These are phyloP conservation scores for Melanerpes formicivorus DNA, from an alignment of 2,113 vertebrate genomes.

Conservation along the genomic window DNA sequence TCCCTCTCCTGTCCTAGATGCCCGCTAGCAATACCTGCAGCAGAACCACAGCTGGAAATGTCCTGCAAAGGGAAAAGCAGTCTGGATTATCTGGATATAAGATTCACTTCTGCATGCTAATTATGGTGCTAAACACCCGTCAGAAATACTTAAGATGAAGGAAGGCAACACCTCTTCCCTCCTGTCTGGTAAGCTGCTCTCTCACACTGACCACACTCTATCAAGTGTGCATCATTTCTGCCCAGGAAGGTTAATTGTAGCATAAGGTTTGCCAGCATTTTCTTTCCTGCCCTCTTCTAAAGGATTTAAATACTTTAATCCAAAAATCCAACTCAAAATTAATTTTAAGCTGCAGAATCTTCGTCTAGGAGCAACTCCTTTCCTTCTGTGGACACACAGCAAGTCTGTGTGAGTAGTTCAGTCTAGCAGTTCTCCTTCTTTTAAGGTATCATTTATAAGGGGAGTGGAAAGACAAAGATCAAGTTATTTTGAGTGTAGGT, in stretches of 20 bases:
- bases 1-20: neutral
- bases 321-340: neutral
- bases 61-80: accelerated
- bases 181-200: neutral
- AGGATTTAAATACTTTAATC: neutral
- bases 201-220: neutral
- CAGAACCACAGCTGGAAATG: neutral
- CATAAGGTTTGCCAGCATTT: neutral
- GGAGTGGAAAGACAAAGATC: neutral
- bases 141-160: neutral
- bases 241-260: neutral
- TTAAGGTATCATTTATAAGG: neutral
- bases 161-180: neutral
- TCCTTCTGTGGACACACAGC: neutral
- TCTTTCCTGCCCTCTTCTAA: neutral
- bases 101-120: neutral
- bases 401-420: neutral
- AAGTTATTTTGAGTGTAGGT: neutral
- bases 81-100: neutral
- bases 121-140: neutral
- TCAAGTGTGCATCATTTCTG: neutral
- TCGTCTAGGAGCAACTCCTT: neutral
- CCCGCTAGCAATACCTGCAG: neutral
- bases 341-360: neutral
- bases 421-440: neutral